phyloP scores from a whole-genome alignment of 1,140 invertebrate genomes.

The Magallana angulata region DNA sequence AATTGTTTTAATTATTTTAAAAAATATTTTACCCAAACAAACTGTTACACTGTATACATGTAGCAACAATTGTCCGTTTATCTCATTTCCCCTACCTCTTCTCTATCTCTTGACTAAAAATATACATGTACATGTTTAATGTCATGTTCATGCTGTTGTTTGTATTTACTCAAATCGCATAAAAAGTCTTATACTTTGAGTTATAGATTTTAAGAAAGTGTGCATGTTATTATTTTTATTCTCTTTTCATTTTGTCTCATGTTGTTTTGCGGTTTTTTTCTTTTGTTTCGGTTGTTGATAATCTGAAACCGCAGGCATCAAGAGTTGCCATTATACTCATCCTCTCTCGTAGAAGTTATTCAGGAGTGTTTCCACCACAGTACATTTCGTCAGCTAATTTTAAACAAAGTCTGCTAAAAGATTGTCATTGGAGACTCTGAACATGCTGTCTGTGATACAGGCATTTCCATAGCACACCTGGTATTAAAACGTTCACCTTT shows the following conservation, averaged over 20 bases:
- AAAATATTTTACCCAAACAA: too few relatives aligned
- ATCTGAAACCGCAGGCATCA: neutral
- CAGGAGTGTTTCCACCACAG: slow-evolving; percentile 39
- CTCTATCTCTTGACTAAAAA: slow-evolving; percentile 12
- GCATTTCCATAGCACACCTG: slow-evolving; percentile 55
- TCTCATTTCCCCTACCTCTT: slow-evolving; percentile 42
- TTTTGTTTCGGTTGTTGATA: neutral
- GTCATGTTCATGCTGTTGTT: slow-evolving; percentile 47
- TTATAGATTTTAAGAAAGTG: too few relatives aligned
- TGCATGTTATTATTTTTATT: slow-evolving; percentile 32
- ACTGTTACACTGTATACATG: too few relatives aligned
- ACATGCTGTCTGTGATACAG: slow-evolving; percentile 41
- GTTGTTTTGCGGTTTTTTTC: neutral
- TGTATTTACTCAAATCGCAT: too few relatives aligned
- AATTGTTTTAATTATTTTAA: neutral
- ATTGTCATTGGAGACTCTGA: slow-evolving; percentile 45
- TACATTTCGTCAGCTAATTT: slow-evolving; percentile 42
- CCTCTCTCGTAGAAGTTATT: slow-evolving; percentile 34
- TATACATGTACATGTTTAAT: slow-evolving; percentile 57
- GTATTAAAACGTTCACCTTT: slow-evolving; percentile 51
- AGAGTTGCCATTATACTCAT: neutral
- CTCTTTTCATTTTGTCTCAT: too few relatives aligned
- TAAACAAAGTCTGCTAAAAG: slow-evolving; percentile 43
- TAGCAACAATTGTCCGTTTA: too few relatives aligned
- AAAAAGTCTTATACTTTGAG: too few relatives aligned